These are phyloP conservation scores for Yponomeuta sedellus DNA, from an alignment of 2,888 invertebrate genomes.

Conservation along the genomic window DNA sequence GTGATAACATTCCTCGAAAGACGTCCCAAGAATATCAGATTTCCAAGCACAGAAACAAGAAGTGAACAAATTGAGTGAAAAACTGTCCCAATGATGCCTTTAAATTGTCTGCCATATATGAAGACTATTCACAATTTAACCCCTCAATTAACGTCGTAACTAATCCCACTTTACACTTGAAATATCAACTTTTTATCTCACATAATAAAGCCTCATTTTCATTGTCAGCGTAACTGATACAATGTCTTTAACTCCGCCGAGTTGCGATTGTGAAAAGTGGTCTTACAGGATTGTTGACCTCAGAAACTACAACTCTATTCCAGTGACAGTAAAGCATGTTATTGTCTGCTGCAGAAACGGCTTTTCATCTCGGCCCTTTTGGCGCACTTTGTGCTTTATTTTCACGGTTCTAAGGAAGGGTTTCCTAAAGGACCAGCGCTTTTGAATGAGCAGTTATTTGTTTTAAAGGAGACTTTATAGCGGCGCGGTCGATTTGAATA, in stretches of 20 bases:
- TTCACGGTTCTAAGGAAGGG: conserved; percentile 34
- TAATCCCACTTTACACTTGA: conserved; percentile 34
- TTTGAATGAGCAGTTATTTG: conserved; percentile 62
- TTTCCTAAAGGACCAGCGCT: conserved; percentile 31
- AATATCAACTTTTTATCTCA: conserved; percentile 43
- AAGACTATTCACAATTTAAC: conserved; percentile 44
- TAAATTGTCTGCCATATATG: conserved; percentile 51
- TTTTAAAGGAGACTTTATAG: conserved; percentile 68
- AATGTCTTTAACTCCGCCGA: conserved; percentile 36
- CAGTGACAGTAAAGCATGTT: conserved; percentile 56
- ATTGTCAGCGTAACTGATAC: conserved; percentile 38
- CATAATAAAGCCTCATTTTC: conserved; percentile 40
- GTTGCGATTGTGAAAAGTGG: conserved; percentile 42
- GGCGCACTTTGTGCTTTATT: conserved; percentile 38
- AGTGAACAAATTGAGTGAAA: conserved; percentile 54
- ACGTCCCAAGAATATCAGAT: conserved; percentile 9
- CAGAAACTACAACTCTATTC: conserved; percentile 63
- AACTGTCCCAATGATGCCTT: conserved; percentile 51
- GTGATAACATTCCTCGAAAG: conserved; percentile 1
- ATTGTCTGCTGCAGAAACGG: conserved; percentile 39
- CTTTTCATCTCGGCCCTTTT: conserved; percentile 18
- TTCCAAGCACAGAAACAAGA: conserved; percentile 34
- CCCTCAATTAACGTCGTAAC: conserved; percentile 44
- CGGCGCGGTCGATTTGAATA: conserved; percentile 73
- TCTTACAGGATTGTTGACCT: conserved; percentile 45